Base-by-base conservation (phyloP, 2,888 invertebrate species). In the Mesorhabditis spiculigera region DNA sequence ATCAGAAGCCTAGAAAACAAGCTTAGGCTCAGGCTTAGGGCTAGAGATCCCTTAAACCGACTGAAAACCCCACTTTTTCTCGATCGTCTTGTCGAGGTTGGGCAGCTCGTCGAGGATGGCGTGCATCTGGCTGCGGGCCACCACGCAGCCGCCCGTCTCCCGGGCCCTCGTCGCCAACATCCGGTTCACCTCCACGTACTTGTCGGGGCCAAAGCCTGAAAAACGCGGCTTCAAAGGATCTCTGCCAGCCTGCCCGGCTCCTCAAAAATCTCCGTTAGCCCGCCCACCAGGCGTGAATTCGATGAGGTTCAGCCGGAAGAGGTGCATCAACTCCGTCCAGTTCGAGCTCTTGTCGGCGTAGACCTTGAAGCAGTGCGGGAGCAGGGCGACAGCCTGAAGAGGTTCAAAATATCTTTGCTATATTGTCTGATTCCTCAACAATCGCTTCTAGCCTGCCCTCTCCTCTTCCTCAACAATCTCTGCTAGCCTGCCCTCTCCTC, bases 111-210 rank as follows among this genome's bases (percentile, higher is more conserved):
- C 79, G 43, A 78, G 75, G 45, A 81, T 76, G 4, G 73, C 71
- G 69, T 79, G 78, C 81, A 81, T 79, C 58, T 50, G 58, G 43
- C 73, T 73, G 5, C 77, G 50, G 6, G 78, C 81, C 43, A 79
- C 79, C 42, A 81, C 71, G 44, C 81, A 81, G 28, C 81, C 79
- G 16, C 79, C 81, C 44, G 76, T 77, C 50, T 77, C 75, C 50
- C 68, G 73, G 4, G 81, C 81, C 3, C 78, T 70, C 61, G 73
- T 28, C 6, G 78, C 79, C 69, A 78, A 73, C 13, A 81, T 76
- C 13, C 81, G 78, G 69, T 79, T 78, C 70, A 81, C 79, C 68
- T 81, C 81, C 28, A 71, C 68, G 71, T 81, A 81, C 69, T 81
- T 81, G 45, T 81, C 77, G 65, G 75, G 77, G 43, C 78, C 78